Conservation (phyloP, 1,140 invertebrate genomes). For the Acromyrmex charruanus region DNA sequence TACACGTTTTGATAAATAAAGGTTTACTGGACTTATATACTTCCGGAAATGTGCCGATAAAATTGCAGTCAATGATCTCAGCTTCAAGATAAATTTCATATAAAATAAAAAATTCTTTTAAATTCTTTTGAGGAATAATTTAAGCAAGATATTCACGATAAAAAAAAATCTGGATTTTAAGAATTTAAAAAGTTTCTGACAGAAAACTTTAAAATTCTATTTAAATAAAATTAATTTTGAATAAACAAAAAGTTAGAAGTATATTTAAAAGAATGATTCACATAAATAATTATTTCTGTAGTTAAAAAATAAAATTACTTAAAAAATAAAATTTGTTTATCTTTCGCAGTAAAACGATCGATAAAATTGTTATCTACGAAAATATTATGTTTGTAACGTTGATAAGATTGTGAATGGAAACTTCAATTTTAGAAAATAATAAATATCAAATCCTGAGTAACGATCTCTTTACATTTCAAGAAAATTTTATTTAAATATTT, state of each 20-base stretch:
- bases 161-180: not conserved
- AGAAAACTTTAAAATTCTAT: not conserved
- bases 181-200: not conserved
- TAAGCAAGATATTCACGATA: not conserved
- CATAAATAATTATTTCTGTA: not conserved
- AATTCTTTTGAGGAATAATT: not conserved
- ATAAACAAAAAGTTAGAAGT: not conserved
- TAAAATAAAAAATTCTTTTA: not conserved
- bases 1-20: constrained; percentile 36
- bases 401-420: not conserved
- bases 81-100: not conserved
- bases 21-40: not conserved
- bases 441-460: not conserved
- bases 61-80: not conserved
- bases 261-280: not conserved
- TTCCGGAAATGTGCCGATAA: not conserved
- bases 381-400: not conserved
- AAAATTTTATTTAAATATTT: not conserved
- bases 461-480: not conserved
- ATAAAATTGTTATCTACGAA: not conserved
- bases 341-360: not conserved
- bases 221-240: not conserved
- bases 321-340: not conserved
- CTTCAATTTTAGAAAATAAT: not conserved
- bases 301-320: not conserved